Base-by-base conservation (phyloP, 2,113 vertebrate genomes). In the Sus scrofa region DNA sequence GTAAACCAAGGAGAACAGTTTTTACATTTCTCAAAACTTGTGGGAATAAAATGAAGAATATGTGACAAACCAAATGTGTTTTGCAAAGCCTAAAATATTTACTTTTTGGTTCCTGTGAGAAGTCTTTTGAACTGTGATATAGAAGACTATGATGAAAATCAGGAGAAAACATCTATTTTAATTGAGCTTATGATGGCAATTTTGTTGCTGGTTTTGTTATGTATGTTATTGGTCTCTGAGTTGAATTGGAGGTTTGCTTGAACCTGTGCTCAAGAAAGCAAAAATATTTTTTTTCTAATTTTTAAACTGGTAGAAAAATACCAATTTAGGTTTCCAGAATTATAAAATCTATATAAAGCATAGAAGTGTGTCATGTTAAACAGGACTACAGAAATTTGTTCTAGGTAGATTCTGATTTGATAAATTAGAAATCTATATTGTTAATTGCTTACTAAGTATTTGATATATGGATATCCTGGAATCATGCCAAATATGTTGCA, bases 341-440 rank as follows among this genome's bases (percentile, higher is more conserved):
- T 68, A 58, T 84, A 84, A 75, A 89, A 22, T 94, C 16, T 75
- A 58, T 83, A 75, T 73, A 56, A 83, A 74, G 37, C 65, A 89
- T 74, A 37, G 27, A 11, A 63, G 10, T 56, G 2, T 7, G 26
- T 67, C 26, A 58, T 52, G 50, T 52, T 94, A 63, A 56, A 44
- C 15, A 70, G 19, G 27, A 67, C 39, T 75, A 67, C 16, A 74
- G n/a, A 83, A 89, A 74, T 75, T 63, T 73, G 9, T 82, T 84
- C 58, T 67, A 63, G n/a, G 16, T 84, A 89, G n/a, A 44, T 67
- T 89, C 9, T 58, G 27, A 89, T 22, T 8, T 88, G n/a, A 60
- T 71, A 82, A 32, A 15, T 86, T 86, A 60, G 14, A 83, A 65
- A 74, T 82, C 52, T 75, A 13, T 71, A 73, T 68, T 68, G 20